Evolutionary conservation across 2,888 invertebrate genomes (phyloP).

Genomic region (Eudemis profundana): DNA sequence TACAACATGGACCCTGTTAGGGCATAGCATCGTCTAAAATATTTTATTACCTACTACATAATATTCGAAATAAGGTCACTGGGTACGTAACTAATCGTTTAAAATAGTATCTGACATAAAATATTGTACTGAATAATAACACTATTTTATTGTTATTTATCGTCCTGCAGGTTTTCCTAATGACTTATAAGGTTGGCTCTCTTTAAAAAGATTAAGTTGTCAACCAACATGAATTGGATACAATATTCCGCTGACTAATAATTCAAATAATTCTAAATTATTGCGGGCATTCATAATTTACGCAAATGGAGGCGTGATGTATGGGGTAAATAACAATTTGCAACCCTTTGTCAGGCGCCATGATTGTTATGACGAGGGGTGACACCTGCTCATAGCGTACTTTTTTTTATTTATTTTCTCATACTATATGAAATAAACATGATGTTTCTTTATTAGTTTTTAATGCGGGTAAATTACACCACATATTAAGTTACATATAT

Average conservation of each 20-base stretch:
- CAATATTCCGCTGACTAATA: constrained; percentile 59
- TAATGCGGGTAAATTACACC: no score
- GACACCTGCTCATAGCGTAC: constrained; percentile 75
- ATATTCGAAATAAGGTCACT: no score
- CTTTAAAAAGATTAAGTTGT: constrained; percentile 33
- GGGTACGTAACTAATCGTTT: no score
- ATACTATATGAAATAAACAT: background rate
- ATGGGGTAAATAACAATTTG: constrained; percentile 83
- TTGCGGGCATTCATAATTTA: constrained; percentile 75
- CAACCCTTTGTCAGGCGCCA: constrained; percentile 76
- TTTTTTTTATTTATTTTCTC: constrained; percentile 2
- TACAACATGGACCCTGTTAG: no score
- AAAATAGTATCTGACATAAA: no score
- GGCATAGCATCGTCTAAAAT: no score
- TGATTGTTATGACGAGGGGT: constrained; percentile 67
- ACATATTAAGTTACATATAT: no score
- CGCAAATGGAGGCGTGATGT: constrained; percentile 74
- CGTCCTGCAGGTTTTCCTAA: background rate
- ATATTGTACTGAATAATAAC: background rate
- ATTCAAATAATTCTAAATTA: constrained; percentile 82
- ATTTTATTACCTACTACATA: no score
- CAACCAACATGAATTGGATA: constrained; percentile 31
- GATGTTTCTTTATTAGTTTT: no score
- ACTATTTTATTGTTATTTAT: background rate
- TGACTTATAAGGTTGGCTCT: background rate